A percentile compares a stretch with the other conserved stretches of the same genome.
phyloP scores from a whole-genome alignment of 2,888 invertebrate genomes.

The Hemicrepidius hirtus region DNA sequence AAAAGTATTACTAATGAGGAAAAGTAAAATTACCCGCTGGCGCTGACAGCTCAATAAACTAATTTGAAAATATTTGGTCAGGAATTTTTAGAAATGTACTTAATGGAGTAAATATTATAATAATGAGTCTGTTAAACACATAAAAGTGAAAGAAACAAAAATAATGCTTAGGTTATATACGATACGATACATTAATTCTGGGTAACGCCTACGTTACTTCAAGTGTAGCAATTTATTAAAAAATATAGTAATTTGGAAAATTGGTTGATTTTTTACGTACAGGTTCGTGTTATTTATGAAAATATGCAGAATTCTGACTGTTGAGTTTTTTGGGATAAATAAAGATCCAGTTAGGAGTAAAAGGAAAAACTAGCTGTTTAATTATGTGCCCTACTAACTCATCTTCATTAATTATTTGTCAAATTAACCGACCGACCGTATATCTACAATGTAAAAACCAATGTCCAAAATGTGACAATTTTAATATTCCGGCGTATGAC shows the following conservation, averaged over 20 bases:
- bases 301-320: neutral
- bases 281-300: neutral
- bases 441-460: neutral
- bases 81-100: slow-evolving; percentile 3
- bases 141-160: slow-evolving; percentile 23
- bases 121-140: neutral
- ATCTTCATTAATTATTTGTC: neutral
- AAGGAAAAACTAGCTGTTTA: neutral
- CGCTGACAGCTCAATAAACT: neutral
- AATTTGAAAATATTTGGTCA: too few species aligned
- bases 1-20: neutral
- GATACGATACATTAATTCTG: slow-evolving; percentile 32
- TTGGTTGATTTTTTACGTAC: neutral
- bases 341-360: too few species aligned
- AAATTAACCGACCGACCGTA: neutral
- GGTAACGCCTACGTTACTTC: neutral
- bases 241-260: neutral
- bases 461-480: slow-evolving; percentile 28
- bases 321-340: too few species aligned
- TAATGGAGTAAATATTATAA: neutral
- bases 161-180: neutral
- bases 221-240: neutral
- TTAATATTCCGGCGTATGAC: slow-evolving; percentile 22
- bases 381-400: too few species aligned
- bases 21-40: neutral